Base-by-base conservation (phyloP, 2,888 invertebrate genomes). In the Oligia strigilis region DNA sequence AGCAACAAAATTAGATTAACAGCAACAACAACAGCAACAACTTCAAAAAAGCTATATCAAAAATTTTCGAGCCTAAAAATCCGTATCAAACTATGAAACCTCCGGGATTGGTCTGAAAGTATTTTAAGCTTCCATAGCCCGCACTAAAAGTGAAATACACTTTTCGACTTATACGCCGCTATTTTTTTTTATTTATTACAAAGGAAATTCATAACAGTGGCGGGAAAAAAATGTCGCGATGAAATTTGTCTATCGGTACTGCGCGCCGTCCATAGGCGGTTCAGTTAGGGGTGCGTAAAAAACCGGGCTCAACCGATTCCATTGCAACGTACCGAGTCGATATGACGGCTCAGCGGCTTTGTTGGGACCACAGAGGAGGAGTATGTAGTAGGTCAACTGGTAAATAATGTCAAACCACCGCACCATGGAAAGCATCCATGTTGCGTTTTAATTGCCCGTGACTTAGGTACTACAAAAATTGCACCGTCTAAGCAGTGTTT, bases 281-380 rank as follows among this genome's bases (percentile, higher is more conserved):
- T 87, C 91, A 89, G 92, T 93, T 93, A 93, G 91, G 92, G 92
- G 88, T 90, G 92, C 91, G 92, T 92, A 91, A 93, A 88, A 94
- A 93, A 91, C 90, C 87, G 80, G 85, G 90, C 88, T 90, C 85
- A 86, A 83, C 87, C 89, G 89, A 90, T 90, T 86, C 89, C 86
- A 90, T 86, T 90, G 90, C 89, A 90, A 76, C 89, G 88, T 89
- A 79, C 87, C 89, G 85, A 87, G 85, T 83, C 90, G 92, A 93
- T 92, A 92, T 92, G 89, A 90, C 85, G 90, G 93, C 91, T 91
- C 89, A 91, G 86, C 90, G 89, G 91, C 88, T 92, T 92, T 91
- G 75, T 78, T 73, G 74, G 17, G 46, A 72, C 80, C 79, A 82
- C 77, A 87, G 87, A 64, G n/a, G 3, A 76, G 46, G 23, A 4